Evolutionary conservation across 2,888 invertebrate genomes (phyloP), one percentile per base, ranked within the genome.

Genomic region (Baronia brevicornis): DNA sequence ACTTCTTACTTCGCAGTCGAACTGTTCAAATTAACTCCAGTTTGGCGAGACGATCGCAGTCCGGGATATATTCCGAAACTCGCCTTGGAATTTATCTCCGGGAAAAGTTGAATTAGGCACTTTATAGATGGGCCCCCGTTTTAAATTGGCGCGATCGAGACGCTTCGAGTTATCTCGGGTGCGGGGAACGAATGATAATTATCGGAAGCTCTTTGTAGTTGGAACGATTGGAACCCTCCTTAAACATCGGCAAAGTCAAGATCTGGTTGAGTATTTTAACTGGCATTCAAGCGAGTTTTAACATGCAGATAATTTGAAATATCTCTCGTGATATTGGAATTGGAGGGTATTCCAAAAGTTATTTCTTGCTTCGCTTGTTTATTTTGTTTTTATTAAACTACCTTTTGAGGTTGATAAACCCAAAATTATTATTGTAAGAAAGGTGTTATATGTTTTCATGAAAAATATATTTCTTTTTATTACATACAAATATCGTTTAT

Each of bases 91-190:
- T 57, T 60, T 57, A 57, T 57, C 54, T 56, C 34, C 32, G 18
- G 32, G 37, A 32, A 46, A 55, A 59, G 47, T 59, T 57, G 54
- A 49, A 59, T 59, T 51, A 50, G 47, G 44, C 48, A 46, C 38
- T 38, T 38, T 45, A 45, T 42, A 41, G 38, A 45, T 26, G 23
- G 30, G 30, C 15, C 3, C 25, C 25, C 30, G 30, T 30, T 35
- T 30, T 30, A 35, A 35, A 35, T 35, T 35, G 35, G 35, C 35
- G 30, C 12, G 26, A 11, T 25, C 35, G 35, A 21, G 32, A 26
- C 35, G 28, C 23, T 18, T 15, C 34, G 24, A 33, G 33, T 11
- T 35, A 35, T 35, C 34, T 34, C 6, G 17, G 30, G 24, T 15
- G 34, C 24, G 13, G 30, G 29, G 25, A 20, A 12, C 33, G 28